Evolutionary conservation across 2,113 vertebrate species (phyloP).

Genomic region (Grantiella picta): DNA sequence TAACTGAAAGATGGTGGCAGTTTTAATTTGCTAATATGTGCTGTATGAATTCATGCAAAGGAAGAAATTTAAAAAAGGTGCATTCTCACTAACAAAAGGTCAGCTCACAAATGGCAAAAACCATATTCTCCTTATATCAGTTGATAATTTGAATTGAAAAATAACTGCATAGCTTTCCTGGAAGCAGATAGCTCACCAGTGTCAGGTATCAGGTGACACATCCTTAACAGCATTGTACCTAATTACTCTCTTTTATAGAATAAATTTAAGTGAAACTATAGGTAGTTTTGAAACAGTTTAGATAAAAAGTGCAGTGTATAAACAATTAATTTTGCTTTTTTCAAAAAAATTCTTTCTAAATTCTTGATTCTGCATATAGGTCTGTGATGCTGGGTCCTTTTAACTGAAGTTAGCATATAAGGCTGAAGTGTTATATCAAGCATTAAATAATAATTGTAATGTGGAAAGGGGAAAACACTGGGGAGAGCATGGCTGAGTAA

Average conservation of each 20-base stretch:
- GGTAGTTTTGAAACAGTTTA: not conserved
- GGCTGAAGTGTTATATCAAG: not conserved
- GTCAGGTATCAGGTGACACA: not conserved
- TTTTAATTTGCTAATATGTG: not conserved
- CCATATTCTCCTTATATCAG: not conserved
- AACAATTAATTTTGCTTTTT: not conserved
- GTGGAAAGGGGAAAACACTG: not conserved
- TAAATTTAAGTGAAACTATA: not conserved
- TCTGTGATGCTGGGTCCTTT: not conserved
- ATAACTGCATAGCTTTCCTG: not conserved
- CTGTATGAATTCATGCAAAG: not conserved
- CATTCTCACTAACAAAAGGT: not conserved
- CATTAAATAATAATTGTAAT: not conserved
- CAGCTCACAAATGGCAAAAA: not conserved
- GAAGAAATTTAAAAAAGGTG: not conserved
- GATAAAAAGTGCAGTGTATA: not conserved
- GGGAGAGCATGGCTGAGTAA: not conserved
- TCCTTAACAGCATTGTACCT: not conserved
- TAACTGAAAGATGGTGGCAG: not conserved
- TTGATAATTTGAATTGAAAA: not conserved
- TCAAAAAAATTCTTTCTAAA: not conserved
- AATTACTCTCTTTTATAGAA: not conserved
- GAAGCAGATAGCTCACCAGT: not conserved
- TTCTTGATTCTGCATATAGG: not conserved
- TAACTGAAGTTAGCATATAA: not conserved